A percentile compares a stretch with the other conserved stretches of the same genome.
Evolutionary conservation across 2,113 vertebrate genomes (phyloP).

Genomic region (Atractosteus spatula): DNA sequence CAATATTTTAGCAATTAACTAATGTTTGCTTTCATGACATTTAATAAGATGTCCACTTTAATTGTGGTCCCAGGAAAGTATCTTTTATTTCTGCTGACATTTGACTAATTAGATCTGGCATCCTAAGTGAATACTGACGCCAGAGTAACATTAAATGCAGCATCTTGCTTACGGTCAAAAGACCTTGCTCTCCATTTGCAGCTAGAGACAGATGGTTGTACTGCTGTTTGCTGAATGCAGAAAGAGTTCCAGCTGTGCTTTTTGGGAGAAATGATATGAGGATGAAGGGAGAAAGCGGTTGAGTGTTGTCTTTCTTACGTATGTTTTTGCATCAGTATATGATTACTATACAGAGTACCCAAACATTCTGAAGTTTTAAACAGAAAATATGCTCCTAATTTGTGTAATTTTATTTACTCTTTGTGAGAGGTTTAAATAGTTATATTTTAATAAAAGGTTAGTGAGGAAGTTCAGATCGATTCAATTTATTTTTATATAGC

Average conservation of each 20-base stretch:
- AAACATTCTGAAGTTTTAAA: no score
- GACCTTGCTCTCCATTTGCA: slow-evolving; percentile 39
- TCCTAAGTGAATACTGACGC: slow-evolving; percentile 27
- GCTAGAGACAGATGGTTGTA: slow-evolving; percentile 37
- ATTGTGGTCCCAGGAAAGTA: slow-evolving; percentile 24
- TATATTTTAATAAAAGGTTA: no score
- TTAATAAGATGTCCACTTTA: slow-evolving; percentile 16
- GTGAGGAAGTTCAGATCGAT: no score
- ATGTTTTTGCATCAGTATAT: no score
- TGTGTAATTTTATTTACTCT: no score
- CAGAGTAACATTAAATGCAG: slow-evolving; percentile 37
- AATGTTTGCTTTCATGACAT: not conserved
- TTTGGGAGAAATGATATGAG: not conserved
- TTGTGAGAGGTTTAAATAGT: no score
- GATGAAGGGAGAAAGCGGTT: not conserved
- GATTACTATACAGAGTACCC: no score
- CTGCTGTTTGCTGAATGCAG: slow-evolving; percentile 14
- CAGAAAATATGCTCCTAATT: no score
- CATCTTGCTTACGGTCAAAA: slow-evolving; percentile 48
- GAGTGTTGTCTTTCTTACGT: not conserved
- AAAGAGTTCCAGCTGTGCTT: slow-evolving; percentile 8
- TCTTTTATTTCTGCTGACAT: slow-evolving; percentile 28
- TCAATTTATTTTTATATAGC: no score
- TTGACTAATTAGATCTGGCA: slow-evolving; percentile 45
- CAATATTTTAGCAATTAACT: no score